phyloP scores from a whole-genome alignment of 1,140 invertebrate species.

The Copidosoma floridanum region DNA sequence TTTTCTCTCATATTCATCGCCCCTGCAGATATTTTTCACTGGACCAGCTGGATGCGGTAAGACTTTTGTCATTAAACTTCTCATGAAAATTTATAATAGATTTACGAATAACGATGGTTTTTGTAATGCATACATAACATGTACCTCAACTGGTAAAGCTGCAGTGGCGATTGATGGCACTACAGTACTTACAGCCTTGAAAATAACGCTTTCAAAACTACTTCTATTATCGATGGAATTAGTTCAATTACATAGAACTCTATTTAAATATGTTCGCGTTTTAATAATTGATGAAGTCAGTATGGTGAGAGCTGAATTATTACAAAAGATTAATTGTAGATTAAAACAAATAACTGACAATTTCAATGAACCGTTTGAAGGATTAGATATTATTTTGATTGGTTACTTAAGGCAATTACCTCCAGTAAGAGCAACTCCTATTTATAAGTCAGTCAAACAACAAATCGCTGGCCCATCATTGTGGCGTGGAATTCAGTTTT shows the following conservation, averaged over 20 bases:
- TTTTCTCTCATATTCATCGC: conserved; percentile 27
- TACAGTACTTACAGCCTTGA: conserved; percentile 40
- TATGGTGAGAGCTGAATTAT: conserved; percentile 38
- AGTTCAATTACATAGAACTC: neutral
- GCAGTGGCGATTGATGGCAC: conserved; percentile 41
- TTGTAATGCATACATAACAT: conserved; percentile 39
- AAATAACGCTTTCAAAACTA: conserved; percentile 25
- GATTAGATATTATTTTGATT: conserved; percentile 29
- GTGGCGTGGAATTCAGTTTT: conserved; percentile 31
- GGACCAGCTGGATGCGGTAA: conserved; percentile 41
- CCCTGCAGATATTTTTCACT: conserved; percentile 40
- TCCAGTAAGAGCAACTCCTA: conserved; percentile 27
- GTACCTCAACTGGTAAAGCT: conserved; percentile 47
- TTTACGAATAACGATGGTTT: conserved; percentile 15
- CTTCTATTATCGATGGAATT: conserved; percentile 11
- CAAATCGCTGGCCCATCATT: conserved; percentile 19
- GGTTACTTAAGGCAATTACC: conserved; percentile 34
- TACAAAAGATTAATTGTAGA: conserved; percentile 33
- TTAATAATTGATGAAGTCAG: conserved; percentile 48
- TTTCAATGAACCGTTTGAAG: conserved; percentile 25
- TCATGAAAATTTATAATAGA: conserved; percentile 39
- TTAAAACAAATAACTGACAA: conserved; percentile 39
- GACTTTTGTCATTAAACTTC: conserved; percentile 34
- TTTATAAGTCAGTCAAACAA: conserved; percentile 13
- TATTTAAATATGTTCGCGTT: neutral